phyloP scores from a whole-genome alignment of 2,113 vertebrate species.

The Copsychus sechellarum region DNA sequence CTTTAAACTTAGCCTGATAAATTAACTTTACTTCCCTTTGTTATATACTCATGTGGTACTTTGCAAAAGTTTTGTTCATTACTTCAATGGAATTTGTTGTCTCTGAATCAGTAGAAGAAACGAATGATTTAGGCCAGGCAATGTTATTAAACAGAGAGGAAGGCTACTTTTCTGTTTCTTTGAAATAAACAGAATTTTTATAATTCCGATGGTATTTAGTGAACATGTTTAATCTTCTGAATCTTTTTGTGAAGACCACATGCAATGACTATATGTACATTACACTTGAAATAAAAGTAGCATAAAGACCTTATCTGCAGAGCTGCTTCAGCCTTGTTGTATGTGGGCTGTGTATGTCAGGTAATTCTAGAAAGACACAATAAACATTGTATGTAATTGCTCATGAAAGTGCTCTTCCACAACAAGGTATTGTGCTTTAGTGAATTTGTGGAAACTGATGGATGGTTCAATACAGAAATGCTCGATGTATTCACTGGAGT shows the following conservation, averaged over 20 bases:
- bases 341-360: not conserved
- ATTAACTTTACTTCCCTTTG: not conserved
- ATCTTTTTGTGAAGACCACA: not conserved
- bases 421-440: not conserved
- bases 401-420: not conserved
- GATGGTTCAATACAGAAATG: not conserved
- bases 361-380: not conserved
- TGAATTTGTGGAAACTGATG: not conserved
- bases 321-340: not conserved
- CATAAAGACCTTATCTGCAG: not conserved
- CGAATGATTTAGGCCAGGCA: not conserved
- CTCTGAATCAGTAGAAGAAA: not conserved
- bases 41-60: rapidly evolving
- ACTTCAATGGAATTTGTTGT: not conserved
- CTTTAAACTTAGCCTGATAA: not conserved
- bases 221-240: not conserved
- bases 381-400: rapidly evolving
- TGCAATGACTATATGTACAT: not conserved
- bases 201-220: not conserved
- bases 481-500: not conserved
- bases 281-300: not conserved
- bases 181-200: not conserved
- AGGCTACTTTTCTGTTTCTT: not conserved
- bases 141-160: not conserved
- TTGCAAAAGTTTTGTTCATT: conserved; percentile 8